Percentiles rank a stretch among this genome's conserved stretches.
These are phyloP conservation scores for Setipinna tenuifilis DNA, from an alignment of 2,797 vertebrate genomes.

Conservation along the genomic window DNA sequence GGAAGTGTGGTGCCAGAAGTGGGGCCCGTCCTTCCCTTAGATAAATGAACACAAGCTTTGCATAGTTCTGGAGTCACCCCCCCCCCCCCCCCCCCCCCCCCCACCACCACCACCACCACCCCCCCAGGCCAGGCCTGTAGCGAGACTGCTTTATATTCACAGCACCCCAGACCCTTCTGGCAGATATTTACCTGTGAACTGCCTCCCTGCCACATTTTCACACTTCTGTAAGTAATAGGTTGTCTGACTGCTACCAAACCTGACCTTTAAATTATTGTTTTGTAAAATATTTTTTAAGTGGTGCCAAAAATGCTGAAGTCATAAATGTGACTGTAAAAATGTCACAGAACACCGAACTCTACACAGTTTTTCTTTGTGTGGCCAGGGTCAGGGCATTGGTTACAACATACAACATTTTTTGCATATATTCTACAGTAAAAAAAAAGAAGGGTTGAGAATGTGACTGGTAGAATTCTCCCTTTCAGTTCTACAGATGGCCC, in stretches of 20 bases:
- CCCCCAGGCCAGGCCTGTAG: neutral
- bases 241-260: neutral
- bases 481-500: conserved; percentile 71
- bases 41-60: conserved; percentile 41
- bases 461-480: neutral
- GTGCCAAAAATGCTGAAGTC: too few relatives aligned
- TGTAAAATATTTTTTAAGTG: too few relatives aligned
- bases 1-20: conserved; percentile 31
- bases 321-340: too few relatives aligned
- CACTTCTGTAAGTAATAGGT: neutral
- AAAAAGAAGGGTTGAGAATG: neutral
- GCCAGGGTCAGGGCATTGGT: neutral
- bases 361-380: neutral
- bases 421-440: neutral
- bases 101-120: too few relatives aligned
- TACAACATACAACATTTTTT: neutral
- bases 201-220: neutral
- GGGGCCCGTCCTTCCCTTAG: conserved; percentile 18
- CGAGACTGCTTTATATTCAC: neutral
- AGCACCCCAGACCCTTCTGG: neutral
- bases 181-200: neutral
- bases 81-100: neutral
- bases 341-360: neutral
- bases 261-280: too few relatives aligned
- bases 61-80: conserved; percentile 30